A percentile compares a stretch with the other conserved stretches of the same genome.
phyloP scores from a whole-genome alignment of 2,888 invertebrate genomes.

The Xestia rhomboidea region DNA sequence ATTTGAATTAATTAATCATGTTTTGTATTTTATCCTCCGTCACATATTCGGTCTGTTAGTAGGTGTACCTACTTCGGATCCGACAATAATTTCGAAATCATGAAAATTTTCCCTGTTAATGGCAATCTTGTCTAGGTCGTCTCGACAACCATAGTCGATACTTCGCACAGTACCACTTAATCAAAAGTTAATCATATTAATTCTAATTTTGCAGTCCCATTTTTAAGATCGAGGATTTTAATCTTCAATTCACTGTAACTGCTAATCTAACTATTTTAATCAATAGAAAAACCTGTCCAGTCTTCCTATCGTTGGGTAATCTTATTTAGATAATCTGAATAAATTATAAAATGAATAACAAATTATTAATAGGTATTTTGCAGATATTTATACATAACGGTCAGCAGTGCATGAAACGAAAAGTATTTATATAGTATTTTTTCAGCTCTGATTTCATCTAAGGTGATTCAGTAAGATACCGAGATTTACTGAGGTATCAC shows the following conservation, averaged over 20 bases:
- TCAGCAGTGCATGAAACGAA: background rate
- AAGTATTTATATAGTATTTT: background rate
- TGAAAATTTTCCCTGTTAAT: no score
- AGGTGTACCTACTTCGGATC: no score
- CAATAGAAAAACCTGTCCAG: background rate
- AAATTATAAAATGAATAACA: background rate
- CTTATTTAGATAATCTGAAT: background rate
- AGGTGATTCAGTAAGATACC: background rate
- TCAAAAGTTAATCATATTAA: background rate
- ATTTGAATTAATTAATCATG: no score
- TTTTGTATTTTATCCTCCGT: no score
- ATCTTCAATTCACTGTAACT: background rate
- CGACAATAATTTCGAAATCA: no score
- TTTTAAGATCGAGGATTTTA: background rate
- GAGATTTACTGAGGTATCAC: background rate
- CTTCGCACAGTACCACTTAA: background rate
- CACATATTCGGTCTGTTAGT: no score
- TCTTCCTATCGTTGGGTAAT: background rate
- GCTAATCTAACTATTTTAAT: slow-evolving; percentile 8
- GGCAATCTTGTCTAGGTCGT: no score
- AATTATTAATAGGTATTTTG: background rate
- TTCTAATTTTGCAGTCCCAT: background rate
- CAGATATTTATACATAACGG: background rate
- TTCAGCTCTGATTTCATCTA: background rate
- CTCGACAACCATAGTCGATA: no score